These are phyloP conservation scores for Cepphus grylle DNA, from an alignment of 2,113 vertebrate species.

Conservation along the genomic window DNA sequence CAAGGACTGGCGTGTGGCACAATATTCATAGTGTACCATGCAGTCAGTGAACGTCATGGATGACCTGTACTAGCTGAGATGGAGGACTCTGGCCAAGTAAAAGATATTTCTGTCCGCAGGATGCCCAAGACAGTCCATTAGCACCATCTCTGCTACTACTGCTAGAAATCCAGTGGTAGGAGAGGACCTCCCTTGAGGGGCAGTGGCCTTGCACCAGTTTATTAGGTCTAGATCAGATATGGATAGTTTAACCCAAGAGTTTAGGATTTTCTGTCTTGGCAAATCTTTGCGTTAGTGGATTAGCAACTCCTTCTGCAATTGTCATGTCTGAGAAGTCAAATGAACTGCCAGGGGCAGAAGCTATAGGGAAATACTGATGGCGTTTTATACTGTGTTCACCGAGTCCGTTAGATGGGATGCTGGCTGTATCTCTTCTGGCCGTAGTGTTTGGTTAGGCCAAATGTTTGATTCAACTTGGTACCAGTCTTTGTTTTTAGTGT, in stretches of 20 bases:
- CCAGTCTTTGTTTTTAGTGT: neutral
- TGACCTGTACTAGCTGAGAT: neutral
- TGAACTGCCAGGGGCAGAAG: neutral
- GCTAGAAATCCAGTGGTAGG: neutral
- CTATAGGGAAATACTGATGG: neutral
- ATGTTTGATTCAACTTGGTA: neutral
- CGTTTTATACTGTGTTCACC: neutral
- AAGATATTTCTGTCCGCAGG: neutral
- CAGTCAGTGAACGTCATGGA: neutral
- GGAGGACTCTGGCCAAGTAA: neutral
- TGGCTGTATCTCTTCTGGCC: neutral
- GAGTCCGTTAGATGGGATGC: neutral
- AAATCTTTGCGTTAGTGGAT: neutral
- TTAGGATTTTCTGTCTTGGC: neutral
- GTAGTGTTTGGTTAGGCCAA: neutral
- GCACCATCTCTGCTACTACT: neutral
- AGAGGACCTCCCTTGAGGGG: neutral
- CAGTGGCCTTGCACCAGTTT: neutral
- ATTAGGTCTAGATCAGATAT: neutral
- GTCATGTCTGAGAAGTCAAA: neutral
- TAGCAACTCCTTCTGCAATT: neutral
- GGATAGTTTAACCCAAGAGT: neutral
- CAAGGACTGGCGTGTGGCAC: neutral
- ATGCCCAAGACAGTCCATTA: neutral
- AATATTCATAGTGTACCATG: neutral